Conservation (phyloP, 2,113 vertebrate species). For the Hydrochoerus hydrochaeris region DNA sequence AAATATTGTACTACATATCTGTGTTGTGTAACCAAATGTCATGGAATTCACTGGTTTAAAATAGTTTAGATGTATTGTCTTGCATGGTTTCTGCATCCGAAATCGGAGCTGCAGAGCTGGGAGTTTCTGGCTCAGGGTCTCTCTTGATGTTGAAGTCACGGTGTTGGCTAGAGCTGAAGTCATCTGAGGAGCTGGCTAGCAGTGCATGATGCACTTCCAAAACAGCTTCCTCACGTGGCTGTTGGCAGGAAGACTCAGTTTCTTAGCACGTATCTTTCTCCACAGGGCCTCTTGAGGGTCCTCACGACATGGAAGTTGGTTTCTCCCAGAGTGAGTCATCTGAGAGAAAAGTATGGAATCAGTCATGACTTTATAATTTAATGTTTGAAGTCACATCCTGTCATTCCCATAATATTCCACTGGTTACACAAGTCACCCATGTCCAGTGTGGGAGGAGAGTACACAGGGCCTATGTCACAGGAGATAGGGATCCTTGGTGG, state of each 20-base stretch:
- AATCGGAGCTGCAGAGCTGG: background rate
- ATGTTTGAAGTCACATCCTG: background rate
- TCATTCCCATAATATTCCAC: background rate
- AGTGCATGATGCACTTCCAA: background rate
- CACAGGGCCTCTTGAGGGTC: background rate
- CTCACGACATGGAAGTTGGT: background rate
- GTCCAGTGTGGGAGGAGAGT: background rate
- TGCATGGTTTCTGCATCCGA: background rate
- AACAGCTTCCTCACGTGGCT: background rate
- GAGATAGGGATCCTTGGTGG: accelerated
- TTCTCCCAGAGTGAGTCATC: background rate
- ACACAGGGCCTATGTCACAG: accelerated
- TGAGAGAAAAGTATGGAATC: background rate
- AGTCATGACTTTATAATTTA: background rate
- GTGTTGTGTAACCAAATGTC: background rate
- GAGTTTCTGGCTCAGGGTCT: background rate
- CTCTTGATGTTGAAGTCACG: background rate
- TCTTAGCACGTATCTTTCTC: background rate
- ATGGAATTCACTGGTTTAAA: background rate
- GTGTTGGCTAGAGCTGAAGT: background rate
- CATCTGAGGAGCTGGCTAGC: background rate
- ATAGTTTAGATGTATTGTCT: background rate
- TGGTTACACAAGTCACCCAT: background rate
- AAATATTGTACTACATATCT: background rate
- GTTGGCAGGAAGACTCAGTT: background rate